Percentiles rank a stretch among this genome's conserved stretches.
Conservation (phyloP, 2,113 vertebrate species). For the Nyctereutes procyonoides region DNA sequence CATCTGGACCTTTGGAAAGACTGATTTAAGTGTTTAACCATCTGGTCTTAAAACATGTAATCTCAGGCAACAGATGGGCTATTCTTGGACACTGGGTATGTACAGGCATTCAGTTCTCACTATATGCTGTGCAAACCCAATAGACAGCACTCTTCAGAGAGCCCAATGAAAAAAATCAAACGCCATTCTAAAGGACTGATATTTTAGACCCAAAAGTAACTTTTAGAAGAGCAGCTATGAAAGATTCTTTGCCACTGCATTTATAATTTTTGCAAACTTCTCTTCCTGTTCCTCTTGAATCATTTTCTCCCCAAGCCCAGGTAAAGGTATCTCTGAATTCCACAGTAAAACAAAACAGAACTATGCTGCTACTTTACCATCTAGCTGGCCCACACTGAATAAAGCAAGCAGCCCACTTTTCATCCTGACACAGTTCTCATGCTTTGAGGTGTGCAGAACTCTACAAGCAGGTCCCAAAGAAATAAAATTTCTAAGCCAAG, state of each 20-base stretch:
- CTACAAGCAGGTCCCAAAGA: not conserved
- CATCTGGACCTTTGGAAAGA: conserved; percentile 62
- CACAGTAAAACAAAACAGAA: not conserved
- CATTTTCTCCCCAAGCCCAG: not conserved
- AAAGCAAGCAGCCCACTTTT: not conserved
- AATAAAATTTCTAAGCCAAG: not conserved
- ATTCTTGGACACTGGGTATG: not conserved
- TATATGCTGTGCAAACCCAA: not conserved
- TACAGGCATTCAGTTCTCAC: not conserved
- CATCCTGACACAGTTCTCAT: conserved; percentile 11
- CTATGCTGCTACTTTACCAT: not conserved
- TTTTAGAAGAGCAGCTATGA: conserved; percentile 41
- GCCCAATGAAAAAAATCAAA: not conserved
- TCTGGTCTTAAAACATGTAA: conserved; percentile 56
- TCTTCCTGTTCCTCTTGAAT: not conserved
- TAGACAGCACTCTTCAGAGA: not conserved
- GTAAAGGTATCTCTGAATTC: not conserved
- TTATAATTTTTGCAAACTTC: not conserved
- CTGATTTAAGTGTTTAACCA: conserved; percentile 50
- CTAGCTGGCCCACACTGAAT: not conserved
- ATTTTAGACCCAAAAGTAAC: not conserved
- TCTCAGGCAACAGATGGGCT: conserved; percentile 36
- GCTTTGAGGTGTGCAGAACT: conserved; percentile 20
- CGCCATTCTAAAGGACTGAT: not conserved
- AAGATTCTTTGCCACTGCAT: not conserved